phyloP scores from a whole-genome alignment of 2,888 invertebrate species.

The Drosophila robusta region DNA sequence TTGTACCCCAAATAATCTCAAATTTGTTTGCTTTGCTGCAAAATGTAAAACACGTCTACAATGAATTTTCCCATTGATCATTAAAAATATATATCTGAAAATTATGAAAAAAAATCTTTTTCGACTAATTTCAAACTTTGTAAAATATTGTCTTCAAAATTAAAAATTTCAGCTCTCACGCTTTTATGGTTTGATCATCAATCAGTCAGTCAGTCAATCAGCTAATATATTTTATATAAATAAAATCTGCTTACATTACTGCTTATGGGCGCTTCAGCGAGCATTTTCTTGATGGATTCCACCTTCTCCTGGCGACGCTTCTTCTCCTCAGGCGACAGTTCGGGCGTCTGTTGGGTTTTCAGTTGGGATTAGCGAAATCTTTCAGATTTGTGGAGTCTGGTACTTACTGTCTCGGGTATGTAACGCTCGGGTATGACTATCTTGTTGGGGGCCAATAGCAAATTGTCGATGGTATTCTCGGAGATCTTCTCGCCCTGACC shows the following conservation, averaged over 20 bases:
- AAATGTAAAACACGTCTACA: too few relatives aligned
- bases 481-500: constrained; percentile 86
- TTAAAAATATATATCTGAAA: too few relatives aligned
- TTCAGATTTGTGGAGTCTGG: accelerated
- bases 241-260: constrained; percentile 80
- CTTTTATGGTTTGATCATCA: not conserved
- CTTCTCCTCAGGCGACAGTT: constrained; percentile 93
- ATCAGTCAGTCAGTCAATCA: not conserved
- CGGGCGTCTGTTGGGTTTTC: constrained; percentile 88
- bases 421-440: constrained; percentile 96
- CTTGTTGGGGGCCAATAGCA: constrained; percentile 94
- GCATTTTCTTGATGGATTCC: constrained; percentile 95
- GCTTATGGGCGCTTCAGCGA: constrained; percentile 88
- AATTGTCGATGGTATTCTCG: constrained; percentile 93
- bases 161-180: too few relatives aligned
- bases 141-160: too few relatives aligned
- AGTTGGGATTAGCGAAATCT: accelerated
- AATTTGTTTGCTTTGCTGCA: too few relatives aligned
- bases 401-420: constrained; percentile 92
- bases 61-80: too few relatives aligned
- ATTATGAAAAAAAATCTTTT: too few relatives aligned
- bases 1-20: too few relatives aligned
- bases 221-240: too few relatives aligned
- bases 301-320: constrained; percentile 94
- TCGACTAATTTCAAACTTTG: too few relatives aligned